Percentiles rank a stretch among this genome's conserved stretches.
These are phyloP conservation scores for Momotus momota DNA, from an alignment of 2,797 vertebrate genomes.

Conservation along the genomic window DNA sequence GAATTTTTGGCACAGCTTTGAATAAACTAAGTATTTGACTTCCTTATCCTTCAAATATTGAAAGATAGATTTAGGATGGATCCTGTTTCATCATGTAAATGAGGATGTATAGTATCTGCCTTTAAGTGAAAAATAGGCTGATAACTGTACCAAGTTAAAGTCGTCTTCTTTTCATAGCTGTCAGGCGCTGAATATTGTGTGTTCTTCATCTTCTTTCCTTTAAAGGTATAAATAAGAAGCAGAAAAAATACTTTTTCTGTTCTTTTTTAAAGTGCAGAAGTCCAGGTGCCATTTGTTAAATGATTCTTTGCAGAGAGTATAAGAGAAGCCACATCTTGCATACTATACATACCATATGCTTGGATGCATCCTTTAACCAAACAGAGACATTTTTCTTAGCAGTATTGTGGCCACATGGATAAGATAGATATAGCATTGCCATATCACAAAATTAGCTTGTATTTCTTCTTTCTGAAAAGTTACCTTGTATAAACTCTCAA, in stretches of 20 bases:
- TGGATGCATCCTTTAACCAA: conserved; percentile 6
- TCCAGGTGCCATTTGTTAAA: conserved; percentile 20
- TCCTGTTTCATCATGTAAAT: not conserved
- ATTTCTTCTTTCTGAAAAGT: not conserved
- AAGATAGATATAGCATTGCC: not conserved
- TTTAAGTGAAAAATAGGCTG: not conserved
- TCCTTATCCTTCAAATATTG: not conserved
- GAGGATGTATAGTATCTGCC: not conserved
- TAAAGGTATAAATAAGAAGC: not conserved
- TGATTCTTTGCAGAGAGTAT: not conserved
- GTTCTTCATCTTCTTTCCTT: not conserved
- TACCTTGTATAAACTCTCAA: not conserved
- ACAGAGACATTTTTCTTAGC: not conserved
- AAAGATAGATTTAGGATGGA: not conserved
- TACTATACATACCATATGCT: not conserved
- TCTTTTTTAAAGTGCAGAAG: not conserved
- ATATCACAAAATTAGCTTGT: not conserved
- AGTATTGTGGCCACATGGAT: not conserved
- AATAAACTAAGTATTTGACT: not conserved
- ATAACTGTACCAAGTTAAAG: not conserved
- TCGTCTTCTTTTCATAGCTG: not conserved
- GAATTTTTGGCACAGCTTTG: not conserved
- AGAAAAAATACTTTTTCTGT: not conserved
- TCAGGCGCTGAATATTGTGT: not conserved
- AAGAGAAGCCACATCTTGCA: not conserved